Evolutionary conservation across 92 coral and sea anemone species (phyloP).

Genomic region (Porites cylindrica): DNA sequence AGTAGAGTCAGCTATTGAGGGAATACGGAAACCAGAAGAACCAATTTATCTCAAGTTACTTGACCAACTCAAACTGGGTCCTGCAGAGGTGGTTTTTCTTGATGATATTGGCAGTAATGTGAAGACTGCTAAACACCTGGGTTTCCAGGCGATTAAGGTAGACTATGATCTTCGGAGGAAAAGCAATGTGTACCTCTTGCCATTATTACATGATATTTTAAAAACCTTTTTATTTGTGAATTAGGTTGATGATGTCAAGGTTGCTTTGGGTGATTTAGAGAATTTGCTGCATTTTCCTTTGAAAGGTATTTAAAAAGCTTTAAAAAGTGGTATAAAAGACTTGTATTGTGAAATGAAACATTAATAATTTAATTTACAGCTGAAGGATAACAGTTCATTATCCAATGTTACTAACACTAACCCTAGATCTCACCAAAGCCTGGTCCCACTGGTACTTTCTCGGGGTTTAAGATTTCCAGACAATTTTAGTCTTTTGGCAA

Average conservation of each 20-base stretch:
- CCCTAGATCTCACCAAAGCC: too few species aligned
- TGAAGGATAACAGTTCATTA: background rate
- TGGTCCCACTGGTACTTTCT: too few species aligned
- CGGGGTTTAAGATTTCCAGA: too few species aligned
- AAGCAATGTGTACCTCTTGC: too few species aligned
- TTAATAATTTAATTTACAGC: background rate
- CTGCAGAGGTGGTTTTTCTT: conserved; percentile 90
- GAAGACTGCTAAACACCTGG: conserved; percentile 85
- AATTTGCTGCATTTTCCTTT: conserved; percentile 70
- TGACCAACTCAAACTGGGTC: conserved; percentile 76
- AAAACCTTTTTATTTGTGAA: background rate
- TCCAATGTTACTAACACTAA: too few species aligned
- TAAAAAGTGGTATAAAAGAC: background rate
- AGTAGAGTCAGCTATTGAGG: conserved; percentile 89
- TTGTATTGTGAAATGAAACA: too few species aligned
- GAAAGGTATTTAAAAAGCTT: conserved; percentile 61
- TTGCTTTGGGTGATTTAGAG: conserved; percentile 76
- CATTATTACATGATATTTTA: background rate
- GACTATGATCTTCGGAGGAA: too few species aligned
- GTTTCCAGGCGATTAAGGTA: conserved; percentile 89
- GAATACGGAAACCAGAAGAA: conserved; percentile 87
- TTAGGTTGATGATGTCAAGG: conserved; percentile 78
- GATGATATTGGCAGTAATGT: conserved; percentile 90
- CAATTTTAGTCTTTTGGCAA: too few species aligned
- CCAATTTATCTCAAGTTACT: conserved; percentile 70